Evolutionary conservation across 2,888 invertebrate species (phyloP).

Genomic region (Drosophila mimetica): DNA sequence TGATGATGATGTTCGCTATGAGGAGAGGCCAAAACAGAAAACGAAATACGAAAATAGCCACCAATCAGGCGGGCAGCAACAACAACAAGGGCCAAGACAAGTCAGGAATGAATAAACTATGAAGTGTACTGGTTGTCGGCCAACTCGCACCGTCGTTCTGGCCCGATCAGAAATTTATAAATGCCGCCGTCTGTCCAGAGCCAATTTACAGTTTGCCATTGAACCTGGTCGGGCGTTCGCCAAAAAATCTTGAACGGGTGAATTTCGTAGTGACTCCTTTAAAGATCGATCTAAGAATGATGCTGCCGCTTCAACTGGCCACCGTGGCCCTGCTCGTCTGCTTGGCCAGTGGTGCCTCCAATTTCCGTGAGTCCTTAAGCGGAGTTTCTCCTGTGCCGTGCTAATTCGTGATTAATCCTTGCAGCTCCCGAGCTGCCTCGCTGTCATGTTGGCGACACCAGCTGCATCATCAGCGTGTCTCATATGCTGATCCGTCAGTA

Average conservation of each 20-base stretch:
- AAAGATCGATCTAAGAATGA: slow-evolving; percentile 9
- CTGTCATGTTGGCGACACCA: slow-evolving; percentile 79
- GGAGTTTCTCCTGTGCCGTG: neutral
- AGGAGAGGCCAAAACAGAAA: slow-evolving; percentile 43
- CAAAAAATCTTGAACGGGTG: slow-evolving; percentile 51
- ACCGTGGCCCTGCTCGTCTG: slow-evolving; percentile 42
- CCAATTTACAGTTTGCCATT: slow-evolving; percentile 82
- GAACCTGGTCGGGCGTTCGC: slow-evolving; percentile 82
- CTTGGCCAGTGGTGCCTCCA: slow-evolving; percentile 52
- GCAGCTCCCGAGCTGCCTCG: slow-evolving; percentile 81
- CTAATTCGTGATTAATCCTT: slow-evolving; percentile 16
- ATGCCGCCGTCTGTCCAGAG: slow-evolving; percentile 79
- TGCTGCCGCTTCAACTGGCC: slow-evolving; percentile 55
- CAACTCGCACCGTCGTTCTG: slow-evolving; percentile 17
- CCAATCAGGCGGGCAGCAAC: slow-evolving; percentile 25
- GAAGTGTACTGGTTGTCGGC: slow-evolving; percentile 38
- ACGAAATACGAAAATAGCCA: slow-evolving; percentile 36
- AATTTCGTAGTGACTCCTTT: slow-evolving; percentile 1
- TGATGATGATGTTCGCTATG: slow-evolving; percentile 18
- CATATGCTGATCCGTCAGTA: slow-evolving; percentile 71
- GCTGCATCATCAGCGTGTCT: slow-evolving; percentile 79
- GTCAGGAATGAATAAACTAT: slow-evolving; percentile 76
- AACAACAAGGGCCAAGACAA: slow-evolving; percentile 55
- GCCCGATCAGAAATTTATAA: slow-evolving; percentile 76
- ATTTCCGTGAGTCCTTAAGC: slow-evolving; percentile 67